These are phyloP conservation scores for Amorpha juglandis DNA, from an alignment of 2,888 invertebrate species.

Conservation along the genomic window DNA sequence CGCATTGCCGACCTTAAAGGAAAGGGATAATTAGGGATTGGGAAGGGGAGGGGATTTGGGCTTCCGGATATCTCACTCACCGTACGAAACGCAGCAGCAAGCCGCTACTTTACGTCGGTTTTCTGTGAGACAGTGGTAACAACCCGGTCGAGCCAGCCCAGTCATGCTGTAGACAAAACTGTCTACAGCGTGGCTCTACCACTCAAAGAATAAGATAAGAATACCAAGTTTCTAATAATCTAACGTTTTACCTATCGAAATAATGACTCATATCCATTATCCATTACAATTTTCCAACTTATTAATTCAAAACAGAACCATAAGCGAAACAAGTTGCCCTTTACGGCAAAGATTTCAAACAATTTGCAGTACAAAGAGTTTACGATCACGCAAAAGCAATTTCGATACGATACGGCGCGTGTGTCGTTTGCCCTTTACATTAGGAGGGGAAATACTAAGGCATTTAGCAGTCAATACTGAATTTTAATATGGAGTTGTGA, in stretches of 20 bases:
- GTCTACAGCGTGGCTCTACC: no score
- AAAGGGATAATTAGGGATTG: no score
- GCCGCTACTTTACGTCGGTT: no score
- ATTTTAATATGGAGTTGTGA: conserved; percentile 4
- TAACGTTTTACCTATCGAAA: conserved; percentile 17
- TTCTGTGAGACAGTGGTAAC: no score
- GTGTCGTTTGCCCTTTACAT: conserved; percentile 55
- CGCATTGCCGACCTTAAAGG: no score
- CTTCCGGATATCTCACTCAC: no score
- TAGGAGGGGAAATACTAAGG: conserved; percentile 46
- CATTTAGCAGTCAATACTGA: conserved; percentile 54
- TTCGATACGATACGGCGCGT: conserved; percentile 54
- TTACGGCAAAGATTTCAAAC: conserved; percentile 57
- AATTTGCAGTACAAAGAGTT: conserved; percentile 62
- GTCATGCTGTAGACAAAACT: no score
- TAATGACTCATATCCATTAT: conserved; percentile 30
- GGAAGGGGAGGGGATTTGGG: no score
- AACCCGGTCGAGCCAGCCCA: no score
- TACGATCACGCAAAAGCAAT: conserved; percentile 65
- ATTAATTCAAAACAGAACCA: conserved; percentile 23
- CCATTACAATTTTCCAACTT: conserved; percentile 26
- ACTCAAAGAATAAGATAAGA: no score
- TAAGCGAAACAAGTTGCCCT: conserved; percentile 41
- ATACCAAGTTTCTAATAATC: no score
- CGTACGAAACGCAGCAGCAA: no score